A percentile compares a stretch with the other conserved stretches of the same genome.
phyloP scores from a whole-genome alignment of 2,888 invertebrate genomes.

The Tanypteryx hageni region DNA sequence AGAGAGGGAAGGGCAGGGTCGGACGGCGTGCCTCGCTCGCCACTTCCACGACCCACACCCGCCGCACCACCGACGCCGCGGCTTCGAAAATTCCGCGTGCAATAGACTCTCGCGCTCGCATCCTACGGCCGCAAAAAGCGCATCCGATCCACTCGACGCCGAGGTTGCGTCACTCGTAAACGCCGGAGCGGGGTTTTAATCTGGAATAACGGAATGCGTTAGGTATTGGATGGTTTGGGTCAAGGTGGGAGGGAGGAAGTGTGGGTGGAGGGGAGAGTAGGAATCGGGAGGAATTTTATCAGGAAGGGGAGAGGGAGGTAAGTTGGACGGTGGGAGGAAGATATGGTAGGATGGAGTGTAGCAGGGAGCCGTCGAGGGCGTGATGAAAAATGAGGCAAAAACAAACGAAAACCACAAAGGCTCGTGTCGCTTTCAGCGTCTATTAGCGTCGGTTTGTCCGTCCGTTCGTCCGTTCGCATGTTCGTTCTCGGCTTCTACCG shows the following conservation, averaged over 20 bases:
- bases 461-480: too few species aligned
- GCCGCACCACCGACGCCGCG: neutral
- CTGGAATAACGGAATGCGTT: constrained; percentile 20
- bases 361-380: neutral
- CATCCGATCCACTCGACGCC: constrained; percentile 14
- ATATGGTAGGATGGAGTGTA: too few species aligned
- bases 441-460: too few species aligned
- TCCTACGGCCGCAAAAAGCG: constrained; percentile 21
- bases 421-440: neutral
- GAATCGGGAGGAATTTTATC: neutral
- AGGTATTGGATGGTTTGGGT: neutral
- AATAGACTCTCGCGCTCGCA: neutral
- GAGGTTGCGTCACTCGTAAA: neutral
- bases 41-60: neutral
- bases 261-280: neutral
- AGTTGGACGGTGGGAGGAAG: too few species aligned
- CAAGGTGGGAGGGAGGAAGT: neutral
- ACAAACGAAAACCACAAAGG: neutral
- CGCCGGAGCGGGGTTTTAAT: constrained; percentile 11
- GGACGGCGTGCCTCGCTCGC: neutral
- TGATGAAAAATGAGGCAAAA: neutral
- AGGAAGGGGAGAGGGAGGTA: too few species aligned
- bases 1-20: neutral
- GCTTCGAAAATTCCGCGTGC: neutral
- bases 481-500: too few species aligned